Base-by-base conservation (phyloP, 1,140 invertebrate genomes). In the Bombus difficillimus region DNA sequence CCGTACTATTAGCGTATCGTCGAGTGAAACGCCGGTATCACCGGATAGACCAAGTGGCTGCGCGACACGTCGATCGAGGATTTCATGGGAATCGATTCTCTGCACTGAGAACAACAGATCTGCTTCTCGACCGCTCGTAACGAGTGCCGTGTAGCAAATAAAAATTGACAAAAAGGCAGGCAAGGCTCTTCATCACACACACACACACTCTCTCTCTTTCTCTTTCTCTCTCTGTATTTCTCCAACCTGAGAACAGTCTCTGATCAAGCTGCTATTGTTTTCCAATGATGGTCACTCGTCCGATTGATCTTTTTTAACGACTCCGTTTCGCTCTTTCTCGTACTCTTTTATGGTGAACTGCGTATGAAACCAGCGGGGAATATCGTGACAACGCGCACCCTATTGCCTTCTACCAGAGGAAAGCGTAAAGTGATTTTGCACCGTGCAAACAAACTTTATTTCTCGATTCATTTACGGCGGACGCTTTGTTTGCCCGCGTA, bases 381-480 rank as follows among this genome's bases (percentile, higher is more conserved):
- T 76, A 62, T 83, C 53, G 72, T 53, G 81, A 83, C 72, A 76
- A 83, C 62, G 59, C 72, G 43, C 81, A 68, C 81, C 81, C 73
- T 34, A 83, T 83, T 39, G 43, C 72, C 81, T 57, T 77, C 73
- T 47, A 39, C 72, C 37, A 18, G 25, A n/a, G 62, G 43, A 64
- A 34, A 68, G 81, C 81, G 64, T n/a, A 83, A 83, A 83, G 81
- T 77, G 73, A 83, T 77, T 77, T 77, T 77, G 68, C 62, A 75
- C 71, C 39, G 57, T 76, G 81, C 72, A 83, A 75, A 83, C 81
- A 76, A 77, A 83, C 81, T 83, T 83, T 83, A 68, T 68, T 76
- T 83, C 81, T 77, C 81, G 81, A 77, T 69, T 68, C 81, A 57
- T 74, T 83, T 83, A 83, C 81, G 81, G 53, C 59, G 18, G 43